Conservation (phyloP, 2,113 vertebrate species). For the Alligator sinensis region DNA sequence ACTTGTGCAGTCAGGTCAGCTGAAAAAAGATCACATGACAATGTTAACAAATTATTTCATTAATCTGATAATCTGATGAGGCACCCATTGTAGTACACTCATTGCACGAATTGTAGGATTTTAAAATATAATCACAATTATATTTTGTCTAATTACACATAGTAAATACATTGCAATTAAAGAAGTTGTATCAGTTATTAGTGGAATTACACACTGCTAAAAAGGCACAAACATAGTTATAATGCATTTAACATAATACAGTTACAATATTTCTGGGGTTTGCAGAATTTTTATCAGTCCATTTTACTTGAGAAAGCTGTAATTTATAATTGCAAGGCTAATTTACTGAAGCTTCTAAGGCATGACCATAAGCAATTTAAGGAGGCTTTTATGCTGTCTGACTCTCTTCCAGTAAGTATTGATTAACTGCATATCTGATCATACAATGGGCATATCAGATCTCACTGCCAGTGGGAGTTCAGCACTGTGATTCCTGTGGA, state of each 20-base stretch:
- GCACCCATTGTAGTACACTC: constrained; percentile 19
- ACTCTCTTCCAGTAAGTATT: neutral
- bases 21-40: constrained; percentile 68
- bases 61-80: constrained; percentile 68
- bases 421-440: neutral
- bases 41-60: constrained; percentile 61
- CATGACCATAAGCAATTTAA: constrained; percentile 13
- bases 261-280: constrained; percentile 5
- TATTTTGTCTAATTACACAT: constrained; percentile 4
- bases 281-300: neutral
- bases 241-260: constrained; percentile 12
- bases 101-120: constrained; percentile 30
- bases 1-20: constrained; percentile 52
- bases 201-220: constrained; percentile 24
- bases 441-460: neutral
- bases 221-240: constrained; percentile 53
- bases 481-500: neutral
- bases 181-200: constrained; percentile 30
- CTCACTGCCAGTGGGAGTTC: neutral
- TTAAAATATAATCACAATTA: neutral
- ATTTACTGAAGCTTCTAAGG: constrained; percentile 28
- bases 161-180: constrained; percentile 19
- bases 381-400: constrained; percentile 1
- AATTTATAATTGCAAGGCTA: constrained; percentile 8
- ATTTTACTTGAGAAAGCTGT: constrained; percentile 40